Evolutionary conservation across 2,113 vertebrate species (phyloP).

Genomic region (Ascaphus truei): DNA sequence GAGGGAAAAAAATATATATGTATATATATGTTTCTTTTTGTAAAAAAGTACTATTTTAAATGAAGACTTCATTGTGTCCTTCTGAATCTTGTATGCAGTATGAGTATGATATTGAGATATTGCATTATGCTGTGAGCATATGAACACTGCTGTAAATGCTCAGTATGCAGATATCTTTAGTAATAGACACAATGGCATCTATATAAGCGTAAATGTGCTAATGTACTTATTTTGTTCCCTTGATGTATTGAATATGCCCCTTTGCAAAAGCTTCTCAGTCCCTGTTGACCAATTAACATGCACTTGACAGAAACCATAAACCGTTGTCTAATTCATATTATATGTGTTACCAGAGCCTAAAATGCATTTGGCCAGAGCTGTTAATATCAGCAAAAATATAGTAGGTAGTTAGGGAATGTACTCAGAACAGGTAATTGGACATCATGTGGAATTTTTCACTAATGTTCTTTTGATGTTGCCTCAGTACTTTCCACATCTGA

Average conservation of each 20-base stretch:
- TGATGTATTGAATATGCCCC: constrained; percentile 52
- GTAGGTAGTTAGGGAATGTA: constrained; percentile 58
- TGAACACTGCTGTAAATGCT: too few species aligned
- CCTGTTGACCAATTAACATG: constrained; percentile 54
- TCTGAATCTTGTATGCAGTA: too few species aligned
- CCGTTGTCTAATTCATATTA: constrained; percentile 53
- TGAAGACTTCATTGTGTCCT: too few species aligned
- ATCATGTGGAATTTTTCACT: constrained; percentile 54
- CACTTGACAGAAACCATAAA: constrained; percentile 53
- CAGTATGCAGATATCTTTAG: too few species aligned
- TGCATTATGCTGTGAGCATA: too few species aligned
- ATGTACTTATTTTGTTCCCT: constrained; percentile 45
- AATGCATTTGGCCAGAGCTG: constrained; percentile 53
- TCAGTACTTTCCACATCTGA: constrained; percentile 49
- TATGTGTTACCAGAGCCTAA: constrained; percentile 49
- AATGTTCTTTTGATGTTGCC: constrained; percentile 50
- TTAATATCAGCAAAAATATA: constrained; percentile 68
- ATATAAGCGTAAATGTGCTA: too few species aligned
- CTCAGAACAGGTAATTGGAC: constrained; percentile 60
- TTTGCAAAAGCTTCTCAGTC: constrained; percentile 46
- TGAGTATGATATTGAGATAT: too few species aligned
- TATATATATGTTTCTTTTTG: too few species aligned
- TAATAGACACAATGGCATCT: too few species aligned
- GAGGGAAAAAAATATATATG: too few species aligned
- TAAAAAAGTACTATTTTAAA: too few species aligned